A percentile compares a stretch with the other conserved stretches of the same genome.
Evolutionary conservation across 2,113 vertebrate species (phyloP).

Genomic region (Crotalus helleri): DNA sequence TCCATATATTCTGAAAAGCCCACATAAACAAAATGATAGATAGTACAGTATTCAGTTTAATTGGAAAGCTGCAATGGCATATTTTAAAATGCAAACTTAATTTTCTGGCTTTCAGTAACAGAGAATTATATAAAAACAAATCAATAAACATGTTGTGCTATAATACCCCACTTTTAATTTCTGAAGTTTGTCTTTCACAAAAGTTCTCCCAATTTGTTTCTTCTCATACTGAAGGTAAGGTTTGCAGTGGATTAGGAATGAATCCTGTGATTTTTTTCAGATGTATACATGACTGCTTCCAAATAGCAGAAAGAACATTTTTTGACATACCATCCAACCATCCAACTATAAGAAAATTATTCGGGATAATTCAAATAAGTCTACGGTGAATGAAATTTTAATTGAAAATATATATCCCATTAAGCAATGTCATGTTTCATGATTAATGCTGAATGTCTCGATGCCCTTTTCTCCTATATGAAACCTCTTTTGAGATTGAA

Average conservation of each 20-base stretch:
- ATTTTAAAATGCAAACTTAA: conserved; percentile 64
- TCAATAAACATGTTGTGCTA: conserved; percentile 61
- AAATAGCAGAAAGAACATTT: conserved; percentile 23
- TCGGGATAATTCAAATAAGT: conserved; percentile 50
- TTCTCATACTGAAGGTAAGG: conserved; percentile 16
- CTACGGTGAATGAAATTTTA: conserved; percentile 55
- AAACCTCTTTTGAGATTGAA: not conserved
- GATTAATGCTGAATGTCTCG: conserved; percentile 37
- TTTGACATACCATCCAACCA: conserved; percentile 33
- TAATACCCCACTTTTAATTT: conserved; percentile 40
- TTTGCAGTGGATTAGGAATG: conserved; percentile 17
- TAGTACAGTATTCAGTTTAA: conserved; percentile 64
- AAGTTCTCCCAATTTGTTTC: conserved; percentile 5
- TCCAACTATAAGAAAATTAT: conserved; percentile 43
- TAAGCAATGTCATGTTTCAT: conserved; percentile 22
- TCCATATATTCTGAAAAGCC: conserved; percentile 61
- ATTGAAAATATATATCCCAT: conserved; percentile 59
- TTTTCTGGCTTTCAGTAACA: conserved; percentile 61
- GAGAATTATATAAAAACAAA: conserved; percentile 68
- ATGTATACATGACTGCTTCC: conserved; percentile 19
- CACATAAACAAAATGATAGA: conserved; percentile 65
- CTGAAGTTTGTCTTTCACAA: conserved; percentile 28
- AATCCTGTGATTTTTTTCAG: conserved; percentile 33
- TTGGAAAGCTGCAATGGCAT: conserved; percentile 63
- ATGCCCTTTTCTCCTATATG: conserved; percentile 14